Evolutionary conservation across 2,797 vertebrate genomes (phyloP).

Genomic region (Lophotriccus pileatus): DNA sequence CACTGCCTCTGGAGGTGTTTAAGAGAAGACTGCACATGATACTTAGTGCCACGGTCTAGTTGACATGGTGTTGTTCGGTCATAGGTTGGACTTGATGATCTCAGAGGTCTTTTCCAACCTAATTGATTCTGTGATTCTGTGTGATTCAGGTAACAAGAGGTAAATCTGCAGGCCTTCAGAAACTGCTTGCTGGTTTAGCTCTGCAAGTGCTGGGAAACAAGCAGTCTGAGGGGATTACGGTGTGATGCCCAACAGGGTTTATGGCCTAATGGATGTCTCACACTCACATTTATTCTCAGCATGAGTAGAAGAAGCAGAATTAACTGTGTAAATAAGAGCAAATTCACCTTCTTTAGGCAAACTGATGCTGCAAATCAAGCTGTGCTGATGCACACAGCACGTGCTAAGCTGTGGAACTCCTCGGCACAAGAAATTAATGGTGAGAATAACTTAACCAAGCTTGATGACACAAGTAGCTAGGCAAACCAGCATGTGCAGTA

Average conservation of each 20-base stretch:
- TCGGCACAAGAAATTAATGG: neutral
- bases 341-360: neutral
- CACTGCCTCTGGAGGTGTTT: neutral
- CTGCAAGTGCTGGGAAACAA: neutral
- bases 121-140: neutral
- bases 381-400: neutral
- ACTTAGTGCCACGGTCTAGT: neutral
- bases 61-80: neutral
- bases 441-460: neutral
- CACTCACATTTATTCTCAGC: neutral
- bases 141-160: neutral
- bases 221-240: neutral
- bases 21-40: neutral
- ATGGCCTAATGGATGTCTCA: neutral
- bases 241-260: neutral
- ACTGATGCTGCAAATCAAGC: neutral
- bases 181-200: neutral
- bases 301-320: neutral
- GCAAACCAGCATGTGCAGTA: neutral
- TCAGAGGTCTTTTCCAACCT: neutral
- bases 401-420: neutral
- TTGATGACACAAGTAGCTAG: neutral
- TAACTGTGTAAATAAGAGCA: neutral
- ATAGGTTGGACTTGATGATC: neutral
- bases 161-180: neutral